Evolutionary conservation across 2,797 vertebrate species (phyloP).

Genomic region (Siniperca obscura): DNA sequence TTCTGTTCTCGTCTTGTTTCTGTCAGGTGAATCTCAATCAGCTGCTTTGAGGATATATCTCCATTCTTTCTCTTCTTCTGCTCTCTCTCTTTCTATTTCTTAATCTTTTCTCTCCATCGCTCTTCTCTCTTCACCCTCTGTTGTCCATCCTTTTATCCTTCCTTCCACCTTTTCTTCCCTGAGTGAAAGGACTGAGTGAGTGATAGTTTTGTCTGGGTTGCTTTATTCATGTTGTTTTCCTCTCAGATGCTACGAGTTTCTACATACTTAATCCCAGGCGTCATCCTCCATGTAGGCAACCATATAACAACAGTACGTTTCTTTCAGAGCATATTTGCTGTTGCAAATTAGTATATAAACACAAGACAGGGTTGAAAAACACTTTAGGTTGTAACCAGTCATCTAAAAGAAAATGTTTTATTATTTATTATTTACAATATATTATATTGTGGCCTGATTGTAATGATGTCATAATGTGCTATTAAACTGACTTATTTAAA

Average conservation of each 20-base stretch:
- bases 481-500: neutral
- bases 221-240: neutral
- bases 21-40: slow-evolving; percentile 53
- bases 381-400: neutral
- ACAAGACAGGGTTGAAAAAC: neutral
- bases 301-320: neutral
- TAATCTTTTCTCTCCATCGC: slow-evolving; percentile 1
- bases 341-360: neutral
- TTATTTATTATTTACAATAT: neutral
- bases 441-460: slow-evolving; percentile 5
- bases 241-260: slow-evolving; percentile 15
- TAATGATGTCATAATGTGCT: neutral
- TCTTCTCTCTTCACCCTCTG: neutral
- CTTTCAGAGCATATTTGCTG: neutral
- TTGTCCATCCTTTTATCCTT: slow-evolving; percentile 28
- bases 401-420: neutral
- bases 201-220: neutral
- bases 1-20: slow-evolving; percentile 30
- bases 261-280: neutral
- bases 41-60: slow-evolving; percentile 52
- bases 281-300: neutral
- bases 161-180: slow-evolving; percentile 10
- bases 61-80: neutral
- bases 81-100: slow-evolving; percentile 4
- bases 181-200: neutral